Evolutionary conservation across 53 echinoderm and acorn worm genomes (phyloP), one percentile per base, ranked within the genome.

Genomic region (Holothuria leucospilota): DNA sequence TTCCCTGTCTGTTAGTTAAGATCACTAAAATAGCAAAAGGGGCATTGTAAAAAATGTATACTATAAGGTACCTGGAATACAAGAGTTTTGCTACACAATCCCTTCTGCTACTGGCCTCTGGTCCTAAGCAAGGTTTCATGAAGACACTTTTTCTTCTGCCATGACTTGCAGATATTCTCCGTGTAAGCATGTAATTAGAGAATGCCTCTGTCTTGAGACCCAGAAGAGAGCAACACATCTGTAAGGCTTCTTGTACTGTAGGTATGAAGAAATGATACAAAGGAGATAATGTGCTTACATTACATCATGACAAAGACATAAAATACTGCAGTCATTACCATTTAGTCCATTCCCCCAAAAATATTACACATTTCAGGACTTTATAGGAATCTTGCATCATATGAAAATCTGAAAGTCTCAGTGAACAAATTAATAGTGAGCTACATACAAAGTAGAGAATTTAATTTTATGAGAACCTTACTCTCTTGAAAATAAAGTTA

Each of bases 81-180:
- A 96, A 70, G 49, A 96, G 74, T 75, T 96, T 96, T 39, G 94
- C 91, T 72, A 96, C 56, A 62, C 94, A 94, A 78, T 96, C 96
- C 64, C 94, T 91, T 77, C 96, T 86, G 70, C 70, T 90, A 41
- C 71, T 86, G 29, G 94, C 91, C 86, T 94, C 96, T n/a, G 93
- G 90, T 58, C 62, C 88, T 26, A 89, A 78, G 77, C 94, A 92
- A 15, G 94, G 94, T 83, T 93, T 92, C 96, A 94, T 89, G 89
- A 96, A 96, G 59, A 96, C 89, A 82, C 94, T 94, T 85, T 96
- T 94, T 56, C 96, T 87, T 68, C 86, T 92, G 58, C 91, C 91
- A 75, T 94, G 94, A 26, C 87, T 70, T 27, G 96, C 96, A 49
- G 94, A 91, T 62, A 94, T 96, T 82, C 77, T 88, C 14, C 94